Evolutionary conservation across 2,113 vertebrate species (phyloP).

Genomic region (Gallinago jamesoni): DNA sequence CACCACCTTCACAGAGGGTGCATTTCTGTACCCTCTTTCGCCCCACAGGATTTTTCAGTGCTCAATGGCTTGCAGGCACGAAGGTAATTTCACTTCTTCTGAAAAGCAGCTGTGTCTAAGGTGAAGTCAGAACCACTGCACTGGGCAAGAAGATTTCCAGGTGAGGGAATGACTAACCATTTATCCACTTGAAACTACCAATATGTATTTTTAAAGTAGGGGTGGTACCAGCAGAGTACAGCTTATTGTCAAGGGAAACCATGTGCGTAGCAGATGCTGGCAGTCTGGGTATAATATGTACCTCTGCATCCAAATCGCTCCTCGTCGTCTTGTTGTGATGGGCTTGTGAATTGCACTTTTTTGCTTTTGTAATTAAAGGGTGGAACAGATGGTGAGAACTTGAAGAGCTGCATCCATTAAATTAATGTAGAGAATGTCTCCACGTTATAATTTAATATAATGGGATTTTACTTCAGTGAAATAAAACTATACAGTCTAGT

Average conservation of each 20-base stretch:
- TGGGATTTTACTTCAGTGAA: constrained; percentile 37
- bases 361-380: neutral
- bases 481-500: neutral
- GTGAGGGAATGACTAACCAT: neutral
- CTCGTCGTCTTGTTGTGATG: neutral
- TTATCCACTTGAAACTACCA: neutral
- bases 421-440: neutral
- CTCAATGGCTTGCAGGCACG: neutral
- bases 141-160: neutral
- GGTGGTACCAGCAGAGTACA: neutral
- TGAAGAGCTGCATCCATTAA: neutral
- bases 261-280: neutral
- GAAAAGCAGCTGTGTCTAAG: neutral
- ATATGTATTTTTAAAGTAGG: neutral
- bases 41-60: neutral
- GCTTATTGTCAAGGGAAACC: neutral
- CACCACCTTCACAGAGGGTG: neutral
- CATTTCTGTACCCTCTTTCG: neutral
- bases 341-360: neutral
- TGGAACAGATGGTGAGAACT: constrained; percentile 1
- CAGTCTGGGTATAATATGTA: neutral
- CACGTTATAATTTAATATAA: constrained; percentile 9
- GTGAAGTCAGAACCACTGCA: neutral
- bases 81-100: neutral
- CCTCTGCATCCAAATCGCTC: neutral